Conservation (phyloP, 2,797 vertebrate genomes). For the Characodon lateralis region DNA sequence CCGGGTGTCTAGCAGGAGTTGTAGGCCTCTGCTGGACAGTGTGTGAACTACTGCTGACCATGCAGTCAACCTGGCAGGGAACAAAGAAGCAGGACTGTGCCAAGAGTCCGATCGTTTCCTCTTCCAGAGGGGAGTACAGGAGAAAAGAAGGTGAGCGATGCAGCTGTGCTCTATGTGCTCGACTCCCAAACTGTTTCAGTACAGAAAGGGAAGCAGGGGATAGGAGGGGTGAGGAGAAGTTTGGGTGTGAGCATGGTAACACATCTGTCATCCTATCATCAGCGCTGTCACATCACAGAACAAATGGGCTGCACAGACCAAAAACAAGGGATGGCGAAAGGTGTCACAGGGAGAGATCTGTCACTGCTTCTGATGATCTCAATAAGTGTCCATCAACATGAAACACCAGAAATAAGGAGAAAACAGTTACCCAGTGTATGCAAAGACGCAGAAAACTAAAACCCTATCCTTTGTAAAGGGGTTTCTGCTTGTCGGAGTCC, state of each 20-base stretch:
- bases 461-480: not conserved
- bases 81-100: constrained; percentile 74
- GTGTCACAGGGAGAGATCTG: constrained; percentile 48
- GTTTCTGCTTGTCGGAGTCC: constrained; percentile 23
- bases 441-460: constrained; percentile 29
- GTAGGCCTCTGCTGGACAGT: constrained; percentile 74
- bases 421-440: constrained; percentile 4
- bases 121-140: constrained; percentile 33
- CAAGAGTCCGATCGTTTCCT: constrained; percentile 60
- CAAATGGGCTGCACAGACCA: constrained; percentile 58
- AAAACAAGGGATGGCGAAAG: constrained; percentile 58
- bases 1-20: constrained; percentile 25
- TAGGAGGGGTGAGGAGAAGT: constrained; percentile 12
- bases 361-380: constrained; percentile 25
- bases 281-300: constrained; percentile 62
- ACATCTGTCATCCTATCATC: constrained; percentile 73
- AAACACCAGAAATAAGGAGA: constrained; percentile 24
- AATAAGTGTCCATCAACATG: constrained; percentile 15
- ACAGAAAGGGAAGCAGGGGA: constrained; percentile 12
- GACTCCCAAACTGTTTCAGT: constrained; percentile 44
- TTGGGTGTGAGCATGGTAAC: constrained; percentile 52
- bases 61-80: constrained; percentile 65
- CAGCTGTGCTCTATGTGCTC: constrained; percentile 52
- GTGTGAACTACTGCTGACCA: constrained; percentile 70
- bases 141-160: constrained; percentile 20